These are phyloP conservation scores for Cybosia mesomella DNA, from an alignment of 2,888 invertebrate genomes.

Conservation along the genomic window DNA sequence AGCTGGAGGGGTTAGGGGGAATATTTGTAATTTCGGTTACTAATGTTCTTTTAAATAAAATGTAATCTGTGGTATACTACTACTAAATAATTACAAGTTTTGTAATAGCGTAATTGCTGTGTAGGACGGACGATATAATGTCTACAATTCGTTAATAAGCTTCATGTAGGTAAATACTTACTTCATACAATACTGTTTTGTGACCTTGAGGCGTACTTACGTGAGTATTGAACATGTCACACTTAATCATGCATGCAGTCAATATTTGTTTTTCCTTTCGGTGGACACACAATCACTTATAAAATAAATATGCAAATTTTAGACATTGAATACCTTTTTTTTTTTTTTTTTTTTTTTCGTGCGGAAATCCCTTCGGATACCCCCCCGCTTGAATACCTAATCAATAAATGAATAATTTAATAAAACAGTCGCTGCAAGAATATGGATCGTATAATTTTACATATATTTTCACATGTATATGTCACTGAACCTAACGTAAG, in stretches of 20 bases:
- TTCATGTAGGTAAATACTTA: not conserved
- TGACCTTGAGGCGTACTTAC: constrained; percentile 35
- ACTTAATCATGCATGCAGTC: constrained; percentile 8
- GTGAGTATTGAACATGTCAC: not conserved
- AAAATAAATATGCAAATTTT: constrained; percentile 9
- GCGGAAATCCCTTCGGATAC: too few species aligned
- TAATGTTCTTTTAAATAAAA: too few species aligned
- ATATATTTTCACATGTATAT: too few species aligned
- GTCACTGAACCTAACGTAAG: too few species aligned
- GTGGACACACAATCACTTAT: not conserved
- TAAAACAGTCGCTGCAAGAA: not conserved
- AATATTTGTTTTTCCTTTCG: constrained; percentile 14
- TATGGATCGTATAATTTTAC: not conserved
- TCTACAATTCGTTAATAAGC: not conserved
- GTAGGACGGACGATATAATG: not conserved
- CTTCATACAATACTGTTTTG: not conserved
- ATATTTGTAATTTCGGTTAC: too few species aligned
- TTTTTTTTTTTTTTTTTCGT: too few species aligned
- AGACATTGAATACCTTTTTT: not conserved
- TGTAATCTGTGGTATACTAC: too few species aligned
- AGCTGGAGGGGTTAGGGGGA: too few species aligned
- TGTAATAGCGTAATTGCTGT: not conserved
- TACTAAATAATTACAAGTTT: not conserved
- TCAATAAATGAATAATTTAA: not conserved
- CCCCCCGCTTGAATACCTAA: too few species aligned